These are phyloP conservation scores for Scomber colias DNA, from an alignment of 2,113 vertebrate genomes.

Conservation along the genomic window DNA sequence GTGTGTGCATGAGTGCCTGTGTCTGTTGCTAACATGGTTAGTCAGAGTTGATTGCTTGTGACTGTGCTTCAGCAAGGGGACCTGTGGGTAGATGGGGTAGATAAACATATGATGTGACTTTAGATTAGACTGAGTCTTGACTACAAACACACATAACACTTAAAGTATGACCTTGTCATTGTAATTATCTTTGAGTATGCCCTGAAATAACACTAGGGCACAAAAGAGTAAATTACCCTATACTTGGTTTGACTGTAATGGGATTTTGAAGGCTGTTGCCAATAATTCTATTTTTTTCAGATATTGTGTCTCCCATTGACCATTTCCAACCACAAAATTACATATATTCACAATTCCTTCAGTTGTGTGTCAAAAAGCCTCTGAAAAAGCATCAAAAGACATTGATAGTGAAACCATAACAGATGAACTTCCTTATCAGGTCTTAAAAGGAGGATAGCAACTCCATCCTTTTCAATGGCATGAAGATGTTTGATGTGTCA, in stretches of 20 bases:
- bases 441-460: background rate
- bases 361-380: background rate
- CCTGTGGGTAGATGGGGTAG: conserved; percentile 51
- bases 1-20: conserved; percentile 1
- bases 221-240: conserved; percentile 1
- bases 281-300: background rate
- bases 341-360: background rate
- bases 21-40: conserved; percentile 55
- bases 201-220: conserved; percentile 21
- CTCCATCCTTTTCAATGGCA: background rate
- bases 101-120: conserved; percentile 74
- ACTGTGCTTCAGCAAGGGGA: conserved; percentile 53
- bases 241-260: background rate
- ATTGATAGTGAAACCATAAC: background rate
- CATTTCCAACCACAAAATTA: background rate
- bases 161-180: conserved; percentile 43
- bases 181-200: conserved; percentile 38
- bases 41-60: conserved; percentile 75
- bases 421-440: background rate
- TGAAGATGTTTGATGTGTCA: background rate
- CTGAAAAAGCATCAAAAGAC: background rate
- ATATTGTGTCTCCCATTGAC: background rate
- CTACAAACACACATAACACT: conserved; percentile 52
- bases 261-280: background rate
- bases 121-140: conserved; percentile 46